Base-by-base conservation (phyloP, 2,888 invertebrate genomes). In the Lutraria lutraria region DNA sequence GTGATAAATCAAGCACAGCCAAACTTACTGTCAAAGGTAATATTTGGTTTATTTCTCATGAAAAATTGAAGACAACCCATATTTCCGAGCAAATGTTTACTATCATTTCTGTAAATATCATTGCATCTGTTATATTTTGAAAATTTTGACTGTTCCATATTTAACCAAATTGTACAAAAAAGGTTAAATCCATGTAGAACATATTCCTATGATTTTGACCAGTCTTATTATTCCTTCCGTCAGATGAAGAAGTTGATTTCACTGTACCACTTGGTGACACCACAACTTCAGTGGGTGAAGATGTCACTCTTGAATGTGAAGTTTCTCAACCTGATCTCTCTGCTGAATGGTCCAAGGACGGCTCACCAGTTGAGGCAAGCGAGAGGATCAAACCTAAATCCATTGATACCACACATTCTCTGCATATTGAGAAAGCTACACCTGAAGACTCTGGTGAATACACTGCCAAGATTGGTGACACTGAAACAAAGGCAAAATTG, bases 361-460 rank as follows among this genome's bases (percentile, higher is more conserved):
- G 95, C 29, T 98, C 98, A 94, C 98, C 98, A 97, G 97, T 99
- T 0, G 98, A 98, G 94, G 98, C 98, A 81, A 98, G 98, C 98
- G 98, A 94, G 80, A 93, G 98, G 96, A 98, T 96, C 97, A 98
- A 93, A 95, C 97, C 98, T 25, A 98, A 98, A 86, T 98, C 98
- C 95, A 98, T 98, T 97, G 95, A 95, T 72, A 92, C 88, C 21
- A 94, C 93, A 63, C 96, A 96, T 90, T 93, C 90, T 34, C 93
- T 96, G 88, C 93, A 93, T 85, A 95, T 96, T 84, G 93, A 91
- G n/a, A 91, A 95, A 52, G 95, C 93, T 21, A 90, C 93, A 31
- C 60, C 93, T 4, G 93, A 94, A 52, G 96, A 96, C 88, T 98
- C 97, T 72, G 99, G 98, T n/a, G 98, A 98, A 94, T 99, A 99